Percentiles rank a stretch among this genome's conserved stretches.
phyloP scores from a whole-genome alignment of 2,888 invertebrate genomes.

The Drosophila pullipes region DNA sequence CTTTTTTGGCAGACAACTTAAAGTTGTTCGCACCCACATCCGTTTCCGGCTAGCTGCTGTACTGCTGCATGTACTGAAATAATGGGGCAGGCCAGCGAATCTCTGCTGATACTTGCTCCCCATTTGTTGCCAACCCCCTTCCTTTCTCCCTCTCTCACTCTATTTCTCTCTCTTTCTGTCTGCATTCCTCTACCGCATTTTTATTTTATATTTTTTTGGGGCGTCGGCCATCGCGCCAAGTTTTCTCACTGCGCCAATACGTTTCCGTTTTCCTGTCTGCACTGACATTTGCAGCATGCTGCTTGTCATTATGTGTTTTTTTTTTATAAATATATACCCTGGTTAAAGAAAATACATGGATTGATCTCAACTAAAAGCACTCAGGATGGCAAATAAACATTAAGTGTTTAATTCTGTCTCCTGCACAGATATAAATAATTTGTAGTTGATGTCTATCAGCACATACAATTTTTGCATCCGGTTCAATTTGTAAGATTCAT shows the following conservation, averaged over 20 bases:
- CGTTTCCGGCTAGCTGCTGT: constrained; percentile 56
- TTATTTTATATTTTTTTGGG: constrained; percentile 4
- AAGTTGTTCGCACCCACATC: constrained; percentile 72
- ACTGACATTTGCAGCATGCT: constrained; percentile 76
- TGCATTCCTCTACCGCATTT: background rate
- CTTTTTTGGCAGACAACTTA: constrained; percentile 61
- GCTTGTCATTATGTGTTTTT: constrained; percentile 65
- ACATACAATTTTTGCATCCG: background rate
- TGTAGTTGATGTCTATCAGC: background rate
- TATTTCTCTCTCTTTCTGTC: background rate
- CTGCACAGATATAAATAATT: background rate
- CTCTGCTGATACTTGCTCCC: constrained; percentile 17
- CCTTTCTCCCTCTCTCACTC: background rate
- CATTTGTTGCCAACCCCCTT: constrained; percentile 23
- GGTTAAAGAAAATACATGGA: background rate
- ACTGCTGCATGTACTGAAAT: constrained; percentile 27
- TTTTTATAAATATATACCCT: constrained; percentile 13
- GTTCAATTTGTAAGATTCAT: background rate
- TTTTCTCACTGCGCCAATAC: constrained; percentile 75
- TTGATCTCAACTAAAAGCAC: background rate
- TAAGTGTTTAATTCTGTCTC: too few relatives aligned
- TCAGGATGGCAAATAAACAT: too few relatives aligned
- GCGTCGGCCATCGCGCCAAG: constrained; percentile 66
- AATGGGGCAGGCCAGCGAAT: constrained; percentile 21
- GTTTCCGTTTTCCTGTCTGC: constrained; percentile 80